Evolutionary conservation across 2,888 invertebrate genomes (phyloP).

Genomic region (Pterobdella sp.): DNA sequence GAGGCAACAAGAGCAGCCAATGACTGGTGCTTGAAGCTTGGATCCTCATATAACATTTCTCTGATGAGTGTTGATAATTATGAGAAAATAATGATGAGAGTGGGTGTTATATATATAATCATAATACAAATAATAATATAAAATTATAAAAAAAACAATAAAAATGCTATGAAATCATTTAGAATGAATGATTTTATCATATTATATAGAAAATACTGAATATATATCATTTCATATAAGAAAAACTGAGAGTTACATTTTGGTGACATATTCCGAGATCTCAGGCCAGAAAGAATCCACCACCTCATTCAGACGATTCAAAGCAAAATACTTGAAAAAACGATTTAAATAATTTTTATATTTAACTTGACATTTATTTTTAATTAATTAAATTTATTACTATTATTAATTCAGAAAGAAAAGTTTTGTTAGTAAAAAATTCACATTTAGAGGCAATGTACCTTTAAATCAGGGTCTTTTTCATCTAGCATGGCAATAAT

Average conservation of each 20-base stretch:
- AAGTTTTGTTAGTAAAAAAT: neutral
- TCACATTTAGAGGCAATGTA: conserved; percentile 31
- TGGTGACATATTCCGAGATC: conserved; percentile 92
- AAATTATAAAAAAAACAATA: no score
- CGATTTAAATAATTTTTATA: neutral
- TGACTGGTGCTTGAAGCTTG: conserved; percentile 74
- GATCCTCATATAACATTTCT: conserved; percentile 90
- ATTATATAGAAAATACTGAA: no score
- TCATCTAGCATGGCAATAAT: conserved; percentile 91
- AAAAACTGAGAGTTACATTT: conserved; percentile 60
- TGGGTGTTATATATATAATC: no score
- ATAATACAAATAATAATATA: no score
- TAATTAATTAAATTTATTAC: neutral
- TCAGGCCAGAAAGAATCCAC: conserved; percentile 98
- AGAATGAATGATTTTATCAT: no score
- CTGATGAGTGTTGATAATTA: conserved; percentile 48
- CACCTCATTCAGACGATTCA: conserved; percentile 81
- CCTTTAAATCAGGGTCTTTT: conserved; percentile 79
- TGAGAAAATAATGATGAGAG: neutral
- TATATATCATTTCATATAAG: no score
- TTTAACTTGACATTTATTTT: neutral
- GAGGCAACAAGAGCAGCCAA: conserved; percentile 93
- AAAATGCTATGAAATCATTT: no score
- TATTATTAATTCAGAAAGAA: neutral
- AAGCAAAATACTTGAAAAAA: conserved; percentile 64